phyloP scores from a whole-genome alignment of 2,113 vertebrate genomes.

The Oenanthe melanoleuca region DNA sequence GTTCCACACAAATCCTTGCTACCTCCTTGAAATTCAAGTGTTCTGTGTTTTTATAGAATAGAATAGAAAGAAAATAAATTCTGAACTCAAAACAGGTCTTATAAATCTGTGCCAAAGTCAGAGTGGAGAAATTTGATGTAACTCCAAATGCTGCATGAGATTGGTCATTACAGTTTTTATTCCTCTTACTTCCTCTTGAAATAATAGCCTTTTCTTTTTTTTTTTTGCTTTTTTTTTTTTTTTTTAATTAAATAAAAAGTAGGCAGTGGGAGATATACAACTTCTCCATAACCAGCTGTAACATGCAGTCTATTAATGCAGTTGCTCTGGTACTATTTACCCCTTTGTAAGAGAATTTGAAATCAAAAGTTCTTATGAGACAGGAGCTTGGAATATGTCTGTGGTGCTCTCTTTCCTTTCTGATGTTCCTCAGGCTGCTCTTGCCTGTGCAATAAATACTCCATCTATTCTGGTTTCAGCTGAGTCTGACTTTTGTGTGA shows the following conservation, averaged over 20 bases:
- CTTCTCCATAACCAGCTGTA: background rate
- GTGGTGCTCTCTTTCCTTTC: background rate
- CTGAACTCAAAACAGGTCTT: background rate
- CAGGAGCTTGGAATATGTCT: background rate
- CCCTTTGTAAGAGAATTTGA: background rate
- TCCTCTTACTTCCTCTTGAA: background rate
- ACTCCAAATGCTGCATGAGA: background rate
- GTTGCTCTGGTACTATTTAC: background rate
- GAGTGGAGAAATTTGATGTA: background rate
- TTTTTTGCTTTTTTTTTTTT: background rate
- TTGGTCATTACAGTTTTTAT: background rate
- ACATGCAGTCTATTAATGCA: background rate
- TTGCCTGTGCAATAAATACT: constrained; percentile 48
- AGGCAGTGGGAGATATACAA: background rate
- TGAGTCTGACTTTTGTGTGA: constrained; percentile 54
- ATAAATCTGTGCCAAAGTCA: background rate
- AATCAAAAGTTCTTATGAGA: background rate
- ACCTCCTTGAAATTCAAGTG: background rate
- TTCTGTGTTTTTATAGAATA: background rate
- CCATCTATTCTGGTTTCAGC: constrained; percentile 45
- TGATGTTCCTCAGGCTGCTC: constrained; percentile 6
- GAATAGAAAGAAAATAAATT: background rate
- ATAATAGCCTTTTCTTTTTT: background rate
- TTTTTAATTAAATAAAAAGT: background rate
- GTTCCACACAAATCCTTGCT: background rate